Conservation (phyloP, 1,140 invertebrate genomes). For the Varroa destructor region DNA sequence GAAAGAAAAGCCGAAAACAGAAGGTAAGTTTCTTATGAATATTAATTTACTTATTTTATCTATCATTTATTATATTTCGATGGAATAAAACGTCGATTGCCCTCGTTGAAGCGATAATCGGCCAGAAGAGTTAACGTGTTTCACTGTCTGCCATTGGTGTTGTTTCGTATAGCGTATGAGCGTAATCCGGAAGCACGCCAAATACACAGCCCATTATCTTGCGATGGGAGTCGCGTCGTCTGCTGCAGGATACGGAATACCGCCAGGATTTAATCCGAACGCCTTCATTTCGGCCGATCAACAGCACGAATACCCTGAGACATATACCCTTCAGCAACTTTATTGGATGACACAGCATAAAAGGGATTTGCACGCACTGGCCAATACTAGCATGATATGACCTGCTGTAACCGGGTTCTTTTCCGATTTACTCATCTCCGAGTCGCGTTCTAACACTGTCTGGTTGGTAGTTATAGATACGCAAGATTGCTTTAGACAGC, state of each 20-base stretch:
- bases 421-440: no score
- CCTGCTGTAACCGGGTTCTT: no score
- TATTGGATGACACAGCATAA: slow-evolving; percentile 1
- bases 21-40: no score
- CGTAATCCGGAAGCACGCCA: background rate
- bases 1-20: no score
- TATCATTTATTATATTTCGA: no score
- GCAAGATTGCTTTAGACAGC: no score
- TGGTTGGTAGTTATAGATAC: no score
- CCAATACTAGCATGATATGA: background rate
- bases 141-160: background rate
- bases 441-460: no score
- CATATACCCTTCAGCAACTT: slow-evolving; percentile 13
- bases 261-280: slow-evolving; percentile 2
- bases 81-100: no score
- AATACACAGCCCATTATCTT: background rate
- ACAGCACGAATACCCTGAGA: background rate
- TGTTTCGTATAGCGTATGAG: slow-evolving; percentile 1
- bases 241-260: slow-evolving; percentile 10
- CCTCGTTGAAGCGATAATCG: no score
- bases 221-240: slow-evolving; percentile 5
- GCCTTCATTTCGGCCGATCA: background rate
- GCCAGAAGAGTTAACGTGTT: no score
- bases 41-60: no score
- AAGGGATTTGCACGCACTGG: background rate